These are phyloP conservation scores for Myotis vivesi DNA, from an alignment of 2,797 vertebrate species.

Conservation along the genomic window DNA sequence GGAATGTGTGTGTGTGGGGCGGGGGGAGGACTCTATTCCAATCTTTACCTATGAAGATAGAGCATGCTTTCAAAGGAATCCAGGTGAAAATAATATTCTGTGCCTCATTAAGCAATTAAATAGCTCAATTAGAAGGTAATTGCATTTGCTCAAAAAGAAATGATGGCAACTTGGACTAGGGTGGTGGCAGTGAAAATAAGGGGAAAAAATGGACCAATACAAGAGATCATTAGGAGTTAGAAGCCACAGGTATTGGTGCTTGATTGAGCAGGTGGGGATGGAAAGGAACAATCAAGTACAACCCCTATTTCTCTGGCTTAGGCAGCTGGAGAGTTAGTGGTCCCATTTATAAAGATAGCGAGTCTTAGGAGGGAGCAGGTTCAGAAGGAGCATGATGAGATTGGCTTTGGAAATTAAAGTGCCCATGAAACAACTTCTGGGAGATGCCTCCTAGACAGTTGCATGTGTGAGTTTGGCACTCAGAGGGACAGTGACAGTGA, in stretches of 20 bases:
- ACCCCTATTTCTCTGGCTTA: not conserved
- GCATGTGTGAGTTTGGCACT: not conserved
- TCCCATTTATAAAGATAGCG: not conserved
- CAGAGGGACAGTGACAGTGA: not conserved
- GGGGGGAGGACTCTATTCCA: not conserved
- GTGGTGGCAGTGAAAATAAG: not conserved
- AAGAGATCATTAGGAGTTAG: not conserved
- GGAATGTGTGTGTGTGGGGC: not conserved
- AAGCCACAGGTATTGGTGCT: not conserved
- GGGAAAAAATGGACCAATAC: not conserved
- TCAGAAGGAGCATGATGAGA: not conserved
- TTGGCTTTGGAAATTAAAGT: not conserved
- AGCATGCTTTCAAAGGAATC: not conserved
- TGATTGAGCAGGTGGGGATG: not conserved
- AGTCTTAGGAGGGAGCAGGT: not conserved
- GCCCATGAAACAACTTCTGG: not conserved
- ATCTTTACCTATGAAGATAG: not conserved
- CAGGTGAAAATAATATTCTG: slow-evolving; percentile 33
- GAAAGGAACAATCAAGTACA: not conserved
- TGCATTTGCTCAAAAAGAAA: slow-evolving; percentile 37
- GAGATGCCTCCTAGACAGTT: not conserved
- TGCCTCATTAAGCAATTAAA: slow-evolving; percentile 26
- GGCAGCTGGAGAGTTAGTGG: not conserved
- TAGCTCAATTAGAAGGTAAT: slow-evolving; percentile 26
- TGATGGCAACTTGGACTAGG: not conserved